These are phyloP conservation scores for Aix galericulata DNA, from an alignment of 2,113 vertebrate genomes.

Conservation along the genomic window DNA sequence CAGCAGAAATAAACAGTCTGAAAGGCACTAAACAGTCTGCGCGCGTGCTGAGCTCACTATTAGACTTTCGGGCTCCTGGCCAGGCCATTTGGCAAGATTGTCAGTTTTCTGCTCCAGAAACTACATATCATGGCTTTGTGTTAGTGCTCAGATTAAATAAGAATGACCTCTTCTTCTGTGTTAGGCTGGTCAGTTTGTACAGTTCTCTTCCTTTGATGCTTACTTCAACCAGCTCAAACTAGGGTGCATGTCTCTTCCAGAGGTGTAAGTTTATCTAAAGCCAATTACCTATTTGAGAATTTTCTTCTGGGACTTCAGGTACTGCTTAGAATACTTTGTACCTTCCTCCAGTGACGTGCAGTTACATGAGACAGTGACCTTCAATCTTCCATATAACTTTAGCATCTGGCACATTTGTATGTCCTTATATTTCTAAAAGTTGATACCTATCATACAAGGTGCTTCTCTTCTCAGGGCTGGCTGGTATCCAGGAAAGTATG, in stretches of 20 bases:
- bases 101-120: constrained; percentile 34
- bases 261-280: not conserved
- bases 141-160: constrained; percentile 27
- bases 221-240: not conserved
- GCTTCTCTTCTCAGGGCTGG: not conserved
- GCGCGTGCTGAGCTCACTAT: constrained; percentile 30
- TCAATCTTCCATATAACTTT: not conserved
- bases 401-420: not conserved
- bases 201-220: not conserved
- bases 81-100: constrained; percentile 9
- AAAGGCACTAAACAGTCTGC: constrained; percentile 29
- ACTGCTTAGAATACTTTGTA: not conserved
- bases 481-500: not conserved
- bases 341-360: not conserved
- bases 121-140: not conserved
- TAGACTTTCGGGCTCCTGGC: constrained; percentile 40
- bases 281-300: not conserved
- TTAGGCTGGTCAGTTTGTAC: not conserved
- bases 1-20: constrained; percentile 11
- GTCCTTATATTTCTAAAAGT: not conserved
- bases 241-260: not conserved
- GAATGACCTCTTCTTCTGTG: not conserved
- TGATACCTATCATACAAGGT: not conserved
- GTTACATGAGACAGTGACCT: not conserved
- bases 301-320: not conserved